These are phyloP conservation scores for Lucifuga dentata DNA, from an alignment of 2,113 vertebrate species.

Conservation along the genomic window DNA sequence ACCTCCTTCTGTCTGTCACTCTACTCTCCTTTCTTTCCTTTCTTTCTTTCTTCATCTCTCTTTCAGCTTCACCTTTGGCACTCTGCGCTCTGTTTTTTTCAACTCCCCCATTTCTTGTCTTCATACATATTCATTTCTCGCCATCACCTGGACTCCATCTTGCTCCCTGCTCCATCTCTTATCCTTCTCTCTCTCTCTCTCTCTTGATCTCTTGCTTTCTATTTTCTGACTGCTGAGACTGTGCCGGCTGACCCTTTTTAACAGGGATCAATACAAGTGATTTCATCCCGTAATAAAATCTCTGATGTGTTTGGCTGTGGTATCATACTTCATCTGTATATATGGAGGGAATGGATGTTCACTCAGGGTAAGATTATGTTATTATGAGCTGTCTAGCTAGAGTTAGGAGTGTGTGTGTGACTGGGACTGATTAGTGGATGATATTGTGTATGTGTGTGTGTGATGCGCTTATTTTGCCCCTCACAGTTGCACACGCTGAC, in stretches of 20 bases:
- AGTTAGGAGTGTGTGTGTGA: slow-evolving; percentile 17
- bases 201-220: slow-evolving; percentile 24
- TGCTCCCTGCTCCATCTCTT: slow-evolving; percentile 18
- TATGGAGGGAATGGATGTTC: slow-evolving; percentile 37
- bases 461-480: too few relatives aligned
- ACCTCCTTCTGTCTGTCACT: slow-evolving; percentile 51
- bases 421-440: slow-evolving; percentile 6
- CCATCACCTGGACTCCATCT: slow-evolving; percentile 26
- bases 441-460: not conserved
- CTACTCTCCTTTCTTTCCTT: slow-evolving; percentile 29
- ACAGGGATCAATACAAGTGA: slow-evolving; percentile 83
- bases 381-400: slow-evolving; percentile 46
- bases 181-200: slow-evolving; percentile 15
- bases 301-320: slow-evolving; percentile 63
- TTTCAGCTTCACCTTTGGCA: slow-evolving; percentile 44
- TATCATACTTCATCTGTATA: slow-evolving; percentile 58
- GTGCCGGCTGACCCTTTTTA: slow-evolving; percentile 77
- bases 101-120: slow-evolving; percentile 24
- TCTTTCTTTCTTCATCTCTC: slow-evolving; percentile 33
- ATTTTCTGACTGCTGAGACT: slow-evolving; percentile 44
- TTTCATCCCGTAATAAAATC: slow-evolving; percentile 81
- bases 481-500: too few relatives aligned
- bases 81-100: slow-evolving; percentile 12
- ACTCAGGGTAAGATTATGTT: slow-evolving; percentile 47
- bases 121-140: slow-evolving; percentile 54